These are phyloP conservation scores for Empis stercorea DNA, from an alignment of 2,888 invertebrate genomes.

Conservation along the genomic window DNA sequence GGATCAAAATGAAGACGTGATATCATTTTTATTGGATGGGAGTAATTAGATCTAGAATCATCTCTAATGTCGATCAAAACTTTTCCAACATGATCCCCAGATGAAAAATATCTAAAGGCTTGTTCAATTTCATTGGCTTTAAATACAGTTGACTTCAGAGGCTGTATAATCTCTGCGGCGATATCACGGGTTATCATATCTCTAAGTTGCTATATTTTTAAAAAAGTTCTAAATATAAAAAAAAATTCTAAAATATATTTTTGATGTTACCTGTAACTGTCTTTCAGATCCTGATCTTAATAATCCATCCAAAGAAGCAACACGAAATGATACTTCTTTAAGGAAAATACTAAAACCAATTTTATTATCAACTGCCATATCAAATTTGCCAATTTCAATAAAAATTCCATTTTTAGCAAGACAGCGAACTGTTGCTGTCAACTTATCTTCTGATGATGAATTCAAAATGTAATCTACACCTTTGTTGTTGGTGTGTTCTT, in stretches of 20 bases:
- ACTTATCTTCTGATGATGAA: slow-evolving; percentile 46
- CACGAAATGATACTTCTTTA: slow-evolving; percentile 47
- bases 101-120: slow-evolving; percentile 38
- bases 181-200: slow-evolving; percentile 21
- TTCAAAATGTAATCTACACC: slow-evolving; percentile 50
- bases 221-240: background rate
- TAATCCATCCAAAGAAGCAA: slow-evolving; percentile 41
- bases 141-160: slow-evolving; percentile 42
- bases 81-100: slow-evolving; percentile 47
- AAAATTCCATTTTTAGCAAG: slow-evolving; percentile 28
- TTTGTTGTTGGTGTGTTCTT: slow-evolving; percentile 40
- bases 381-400: slow-evolving; percentile 52
- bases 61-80: slow-evolving; percentile 27
- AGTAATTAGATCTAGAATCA: slow-evolving; percentile 13
- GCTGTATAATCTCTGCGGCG: slow-evolving; percentile 40
- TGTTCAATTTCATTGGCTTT: slow-evolving; percentile 39
- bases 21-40: background rate
- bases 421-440: slow-evolving; percentile 34
- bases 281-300: background rate
- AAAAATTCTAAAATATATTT: background rate
- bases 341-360: slow-evolving; percentile 43
- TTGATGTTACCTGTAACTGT: background rate
- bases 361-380: slow-evolving; percentile 41
- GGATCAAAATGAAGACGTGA: background rate
- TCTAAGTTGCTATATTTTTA: slow-evolving; percentile 34